A percentile compares a stretch with the other conserved stretches of the same genome.
phyloP scores from a whole-genome alignment of 2,113 vertebrate genomes.

The Myiozetetes cayanensis region DNA sequence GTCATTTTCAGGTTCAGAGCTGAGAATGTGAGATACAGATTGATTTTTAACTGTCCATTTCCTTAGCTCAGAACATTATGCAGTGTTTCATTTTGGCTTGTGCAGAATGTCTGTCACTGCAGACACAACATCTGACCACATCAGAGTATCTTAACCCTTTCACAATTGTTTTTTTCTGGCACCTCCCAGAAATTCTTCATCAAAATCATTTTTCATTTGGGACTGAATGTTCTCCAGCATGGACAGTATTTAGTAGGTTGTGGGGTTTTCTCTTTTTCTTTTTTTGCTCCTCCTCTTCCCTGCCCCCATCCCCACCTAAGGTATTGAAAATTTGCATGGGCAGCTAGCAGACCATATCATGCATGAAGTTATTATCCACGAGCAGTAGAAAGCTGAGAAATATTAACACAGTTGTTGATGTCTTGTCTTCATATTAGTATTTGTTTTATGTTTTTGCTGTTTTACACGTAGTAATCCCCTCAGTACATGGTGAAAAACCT shows the following conservation, averaged over 20 bases:
- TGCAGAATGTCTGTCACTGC: conserved; percentile 11
- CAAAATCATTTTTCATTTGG: background rate
- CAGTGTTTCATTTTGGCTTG: conserved; percentile 50
- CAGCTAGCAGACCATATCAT: background rate
- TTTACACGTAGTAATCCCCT: background rate
- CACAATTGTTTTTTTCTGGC: background rate
- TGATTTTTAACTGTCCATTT: conserved; percentile 72
- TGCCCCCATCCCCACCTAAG: fast-evolving
- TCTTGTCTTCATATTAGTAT: background rate
- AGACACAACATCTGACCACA: background rate
- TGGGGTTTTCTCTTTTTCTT: fast-evolving
- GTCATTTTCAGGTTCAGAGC: conserved; percentile 77
- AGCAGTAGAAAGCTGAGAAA: background rate
- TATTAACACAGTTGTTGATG: background rate
- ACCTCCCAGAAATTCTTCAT: background rate
- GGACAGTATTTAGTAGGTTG: background rate
- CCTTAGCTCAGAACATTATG: conserved; percentile 67
- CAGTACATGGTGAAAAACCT: background rate
- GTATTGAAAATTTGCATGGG: background rate
- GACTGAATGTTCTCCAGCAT: background rate
- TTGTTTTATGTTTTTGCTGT: background rate
- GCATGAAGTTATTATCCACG: background rate
- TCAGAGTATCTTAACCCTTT: background rate
- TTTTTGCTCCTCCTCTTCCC: fast-evolving
- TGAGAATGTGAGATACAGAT: conserved; percentile 71